Base-by-base conservation (phyloP, 2,797 vertebrate species). In the Ptychobarbus kaznakovi region DNA sequence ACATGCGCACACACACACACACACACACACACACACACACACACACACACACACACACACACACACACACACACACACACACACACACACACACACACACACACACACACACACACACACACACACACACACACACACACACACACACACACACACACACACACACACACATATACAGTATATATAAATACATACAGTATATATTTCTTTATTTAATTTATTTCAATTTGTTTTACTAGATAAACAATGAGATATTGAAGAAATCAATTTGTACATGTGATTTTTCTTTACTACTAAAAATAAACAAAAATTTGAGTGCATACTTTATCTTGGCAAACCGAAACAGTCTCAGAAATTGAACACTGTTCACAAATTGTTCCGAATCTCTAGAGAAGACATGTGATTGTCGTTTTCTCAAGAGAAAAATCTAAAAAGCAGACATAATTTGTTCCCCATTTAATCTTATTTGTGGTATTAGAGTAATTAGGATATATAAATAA, bases 401-500 rank as follows among this genome's bases (percentile, higher is more conserved):
- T 18, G 32, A 68, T 68, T 68, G 10, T 38, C 6, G 20, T 58
- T 40, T 58, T 18, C 35, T 58, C 35, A 4, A 38, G 12, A 38
- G 35, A 16, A 18, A 38, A 40, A 40, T 77, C 53, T 40, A 12
- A 77, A 77, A 40, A 58, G 53, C 12, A 58, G 4, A 77, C 61
- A 61, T 42, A 25, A 40, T 42, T 77, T 61, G 13, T 13, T 77
- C 53, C 53, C 75, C 13, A n/a, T 77, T 77, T 6, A 10, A 42
- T 77, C 35, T 16, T 1, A 61, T 61, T 77, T 77, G 53, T 42
- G 22, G 15, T n/a, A 12, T 42, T 15, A 16, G n/a, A 61, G 56
- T 56, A 78, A 61, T 42, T 42, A 42, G 13, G 13, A 61, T 77
- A 10, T 15, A 61, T 78, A 10, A 78, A 58, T 53, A 77, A 77